These are phyloP conservation scores for Operophtera brumata DNA, from an alignment of 2,888 invertebrate species.

Conservation along the genomic window DNA sequence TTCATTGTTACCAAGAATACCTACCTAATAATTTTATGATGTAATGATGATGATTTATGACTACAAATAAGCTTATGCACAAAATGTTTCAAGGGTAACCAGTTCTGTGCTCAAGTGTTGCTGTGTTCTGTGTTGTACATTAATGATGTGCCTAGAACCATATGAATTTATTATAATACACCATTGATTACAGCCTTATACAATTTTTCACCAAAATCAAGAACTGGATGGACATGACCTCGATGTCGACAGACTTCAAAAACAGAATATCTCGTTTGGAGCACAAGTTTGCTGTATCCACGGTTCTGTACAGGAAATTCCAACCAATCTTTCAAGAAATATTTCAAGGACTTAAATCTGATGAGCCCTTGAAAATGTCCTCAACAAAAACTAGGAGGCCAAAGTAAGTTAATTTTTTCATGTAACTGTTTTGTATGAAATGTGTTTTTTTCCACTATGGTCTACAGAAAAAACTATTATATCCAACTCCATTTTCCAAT, in stretches of 20 bases:
- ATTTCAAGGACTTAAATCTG: slow-evolving; percentile 83
- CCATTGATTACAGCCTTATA: slow-evolving; percentile 83
- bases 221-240: slow-evolving; percentile 97
- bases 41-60: too few species aligned
- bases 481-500: too few species aligned
- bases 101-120: too few species aligned
- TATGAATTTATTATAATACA: not conserved
- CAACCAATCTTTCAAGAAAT: slow-evolving; percentile 93
- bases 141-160: too few species aligned
- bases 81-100: too few species aligned
- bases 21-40: not conserved
- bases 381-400: slow-evolving; percentile 78
- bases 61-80: too few species aligned
- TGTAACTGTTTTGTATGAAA: too few species aligned
- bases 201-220: slow-evolving; percentile 97
- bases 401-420: slow-evolving; percentile 53
- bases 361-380: slow-evolving; percentile 75
- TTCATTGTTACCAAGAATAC: not conserved
- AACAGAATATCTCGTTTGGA: slow-evolving; percentile 91
- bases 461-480: too few species aligned
- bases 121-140: too few species aligned
- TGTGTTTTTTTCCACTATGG: too few species aligned
- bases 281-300: slow-evolving; percentile 95
- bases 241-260: slow-evolving; percentile 90
- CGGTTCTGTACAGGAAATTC: slow-evolving; percentile 95